These are phyloP conservation scores for Cyanoramphus novaezelandiae DNA, from an alignment of 2,113 vertebrate species.

Conservation along the genomic window DNA sequence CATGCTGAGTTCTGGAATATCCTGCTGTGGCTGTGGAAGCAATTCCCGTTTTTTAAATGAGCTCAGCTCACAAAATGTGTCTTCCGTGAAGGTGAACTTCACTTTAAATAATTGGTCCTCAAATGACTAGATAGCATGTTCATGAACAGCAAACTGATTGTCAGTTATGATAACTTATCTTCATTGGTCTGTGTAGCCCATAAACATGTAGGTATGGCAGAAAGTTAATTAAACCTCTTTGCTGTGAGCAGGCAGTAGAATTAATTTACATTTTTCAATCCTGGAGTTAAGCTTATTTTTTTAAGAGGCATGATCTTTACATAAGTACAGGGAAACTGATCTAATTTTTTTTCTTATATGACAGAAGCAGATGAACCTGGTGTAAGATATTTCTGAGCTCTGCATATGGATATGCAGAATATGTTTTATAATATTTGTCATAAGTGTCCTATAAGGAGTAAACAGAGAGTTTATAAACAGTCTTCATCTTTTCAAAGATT, in stretches of 20 bases:
- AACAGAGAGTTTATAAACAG: not conserved
- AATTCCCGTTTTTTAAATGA: not conserved
- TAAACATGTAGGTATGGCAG: not conserved
- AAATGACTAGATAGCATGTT: not conserved
- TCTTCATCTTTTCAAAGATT: not conserved
- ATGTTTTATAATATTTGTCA: not conserved
- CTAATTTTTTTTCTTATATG: not conserved
- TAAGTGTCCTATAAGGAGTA: not conserved
- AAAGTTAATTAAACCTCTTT: not conserved
- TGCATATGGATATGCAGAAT: not conserved
- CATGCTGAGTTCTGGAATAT: not conserved
- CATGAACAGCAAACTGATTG: not conserved
- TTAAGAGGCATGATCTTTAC: not conserved
- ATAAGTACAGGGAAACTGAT: not conserved
- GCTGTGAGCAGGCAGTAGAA: not conserved
- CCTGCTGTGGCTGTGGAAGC: not conserved
- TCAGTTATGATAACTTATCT: not conserved
- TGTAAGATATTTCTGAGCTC: not conserved
- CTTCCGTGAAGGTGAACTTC: not conserved
- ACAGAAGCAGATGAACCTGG: not conserved
- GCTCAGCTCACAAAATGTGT: not conserved
- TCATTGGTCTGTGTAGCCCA: not conserved
- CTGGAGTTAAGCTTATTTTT: not conserved
- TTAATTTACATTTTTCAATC: not conserved
- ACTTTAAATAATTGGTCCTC: not conserved